Evolutionary conservation across 2,113 vertebrate genomes (phyloP), one percentile per base, ranked within the genome.

Genomic region (Azemiops feae): DNA sequence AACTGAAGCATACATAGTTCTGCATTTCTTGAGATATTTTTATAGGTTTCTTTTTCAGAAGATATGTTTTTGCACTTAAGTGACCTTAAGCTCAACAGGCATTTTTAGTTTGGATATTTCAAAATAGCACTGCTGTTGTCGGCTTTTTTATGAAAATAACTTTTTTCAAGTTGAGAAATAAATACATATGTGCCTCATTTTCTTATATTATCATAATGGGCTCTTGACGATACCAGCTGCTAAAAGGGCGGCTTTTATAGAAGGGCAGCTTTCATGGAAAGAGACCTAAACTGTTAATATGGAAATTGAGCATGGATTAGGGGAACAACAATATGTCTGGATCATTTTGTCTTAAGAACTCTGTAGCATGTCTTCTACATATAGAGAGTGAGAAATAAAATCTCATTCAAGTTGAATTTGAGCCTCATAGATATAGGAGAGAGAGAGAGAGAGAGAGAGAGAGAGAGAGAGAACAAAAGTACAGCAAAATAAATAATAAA

Each of bases 21-120:
- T 87, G 93, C 30, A 57, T 89, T 87, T 90, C 20, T 39, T 74
- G 54, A 1, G 81, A 1, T 0, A 43, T 94, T 2, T 92, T 91
- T 91, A 1, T 52, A 96, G 52, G 89, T 94, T 93, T 93, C 39
- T 87, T 55, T 53, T 0, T 30, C 34, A 85, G 64, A 88, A 74
- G 58, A 89, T 89, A 23, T 27, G 30, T 43, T 92, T 10, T 30
- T 14, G 9, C 50, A 45, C 92, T 92, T 69, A 54, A 92, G 47
- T 88, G 34, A 22, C 20, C 55, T 54, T 53, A 92, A 74, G 25
- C 7, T 64, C 87, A 69, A 81, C 45, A 74, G 53, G 52, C 88
- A 89, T 89, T 89, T 74, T 43, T 53, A 81, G 43, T 12, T 30
- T 81, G 55, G 9, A 30, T 92, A 45, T 45, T 92, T 85, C n/a